A percentile compares a stretch with the other conserved stretches of the same genome.
phyloP scores from a whole-genome alignment of 2,888 invertebrate species.

The Drosophila lacicola region DNA sequence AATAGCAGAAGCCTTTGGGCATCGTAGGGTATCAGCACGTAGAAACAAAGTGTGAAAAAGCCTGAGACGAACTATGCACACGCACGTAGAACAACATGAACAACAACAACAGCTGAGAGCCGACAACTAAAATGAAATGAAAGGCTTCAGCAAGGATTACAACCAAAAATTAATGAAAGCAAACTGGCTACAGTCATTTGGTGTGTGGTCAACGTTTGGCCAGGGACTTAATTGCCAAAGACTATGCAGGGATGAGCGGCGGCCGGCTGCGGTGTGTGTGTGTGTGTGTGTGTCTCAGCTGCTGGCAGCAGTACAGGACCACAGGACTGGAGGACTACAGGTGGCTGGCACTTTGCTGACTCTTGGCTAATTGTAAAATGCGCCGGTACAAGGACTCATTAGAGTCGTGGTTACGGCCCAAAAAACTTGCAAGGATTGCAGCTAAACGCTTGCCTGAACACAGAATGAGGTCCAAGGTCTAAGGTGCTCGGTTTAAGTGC shows the following conservation, averaged over 20 bases:
- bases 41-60: conserved; percentile 73
- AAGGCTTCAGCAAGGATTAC: conserved; percentile 81
- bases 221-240: conserved; percentile 81
- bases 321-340: conserved; percentile 45
- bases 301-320: neutral
- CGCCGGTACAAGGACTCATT: conserved; percentile 64
- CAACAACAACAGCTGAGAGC: conserved; percentile 30
- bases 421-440: conserved; percentile 61
- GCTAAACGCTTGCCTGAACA: conserved; percentile 45
- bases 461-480: conserved; percentile 16
- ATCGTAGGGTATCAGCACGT: conserved; percentile 43
- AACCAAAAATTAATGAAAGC: conserved; percentile 83
- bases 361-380: conserved; percentile 77
- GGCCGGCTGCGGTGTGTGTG: conserved; percentile 6
- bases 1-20: conserved; percentile 2
- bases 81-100: conserved; percentile 51
- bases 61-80: conserved; percentile 70
- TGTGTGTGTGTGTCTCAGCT: conserved; percentile 27
- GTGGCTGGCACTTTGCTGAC: conserved; percentile 67
- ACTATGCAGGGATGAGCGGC: conserved; percentile 40
- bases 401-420: conserved; percentile 70
- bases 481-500: conserved; percentile 46
- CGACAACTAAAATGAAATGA: conserved; percentile 75
- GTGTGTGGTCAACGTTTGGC: conserved; percentile 80
- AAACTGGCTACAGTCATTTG: conserved; percentile 82